Evolutionary conservation across 2,888 invertebrate genomes (phyloP).

Genomic region (Coelopa pilipes): DNA sequence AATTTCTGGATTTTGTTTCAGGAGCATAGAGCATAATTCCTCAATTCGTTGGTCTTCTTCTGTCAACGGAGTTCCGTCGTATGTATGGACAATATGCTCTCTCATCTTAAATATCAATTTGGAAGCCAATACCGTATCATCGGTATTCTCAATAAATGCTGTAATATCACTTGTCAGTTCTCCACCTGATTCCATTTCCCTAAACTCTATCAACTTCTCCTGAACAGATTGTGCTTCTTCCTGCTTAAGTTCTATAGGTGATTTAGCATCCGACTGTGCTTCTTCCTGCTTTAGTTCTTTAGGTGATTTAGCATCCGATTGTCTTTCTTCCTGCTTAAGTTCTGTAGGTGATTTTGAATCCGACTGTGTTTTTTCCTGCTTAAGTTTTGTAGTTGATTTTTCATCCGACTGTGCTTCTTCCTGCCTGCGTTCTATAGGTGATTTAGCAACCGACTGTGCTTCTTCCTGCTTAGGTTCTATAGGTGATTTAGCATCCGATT

Average conservation of each 20-base stretch:
- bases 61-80: constrained; percentile 49
- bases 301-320: too few relatives aligned
- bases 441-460: background rate
- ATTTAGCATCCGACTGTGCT: background rate
- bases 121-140: constrained; percentile 44
- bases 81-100: constrained; percentile 62
- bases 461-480: too few relatives aligned
- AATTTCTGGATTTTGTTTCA: constrained; percentile 44
- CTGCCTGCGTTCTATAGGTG: too few relatives aligned
- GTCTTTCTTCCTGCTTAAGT: too few relatives aligned
- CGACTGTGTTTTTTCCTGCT: too few relatives aligned
- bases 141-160: constrained; percentile 43
- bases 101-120: constrained; percentile 56
- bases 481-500: background rate
- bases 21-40: constrained; percentile 41
- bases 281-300: too few relatives aligned
- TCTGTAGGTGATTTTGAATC: too few relatives aligned
- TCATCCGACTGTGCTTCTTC: background rate
- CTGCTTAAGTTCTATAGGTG: too few relatives aligned
- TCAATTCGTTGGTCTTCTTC: constrained; percentile 42
- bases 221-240: too few relatives aligned
- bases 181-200: background rate
- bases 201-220: background rate
- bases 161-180: constrained; percentile 24
- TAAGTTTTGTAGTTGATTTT: too few relatives aligned